Conservation (phyloP, 2,113 vertebrate species). For the Ictalurus furcatus region DNA sequence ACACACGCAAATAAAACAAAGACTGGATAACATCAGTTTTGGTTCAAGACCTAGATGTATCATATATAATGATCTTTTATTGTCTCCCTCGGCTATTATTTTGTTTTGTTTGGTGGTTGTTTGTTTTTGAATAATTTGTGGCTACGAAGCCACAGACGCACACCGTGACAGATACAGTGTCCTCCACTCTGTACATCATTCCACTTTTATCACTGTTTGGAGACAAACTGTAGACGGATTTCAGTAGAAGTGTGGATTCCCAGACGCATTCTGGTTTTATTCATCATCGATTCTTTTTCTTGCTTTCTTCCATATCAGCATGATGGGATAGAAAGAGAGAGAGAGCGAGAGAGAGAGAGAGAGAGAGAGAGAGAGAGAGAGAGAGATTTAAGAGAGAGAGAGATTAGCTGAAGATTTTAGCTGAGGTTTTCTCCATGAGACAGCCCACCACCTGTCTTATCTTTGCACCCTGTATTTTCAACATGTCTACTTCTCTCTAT, state of each 20-base stretch:
- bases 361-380: not conserved
- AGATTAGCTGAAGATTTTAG: not conserved
- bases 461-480: constrained; percentile 1
- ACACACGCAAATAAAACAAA: not conserved
- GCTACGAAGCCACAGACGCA: not conserved
- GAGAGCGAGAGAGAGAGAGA: not conserved
- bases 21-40: constrained; percentile 23
- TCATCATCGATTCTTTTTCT: not conserved
- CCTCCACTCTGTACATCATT: not conserved
- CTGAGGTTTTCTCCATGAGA: constrained; percentile 3
- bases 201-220: not conserved
- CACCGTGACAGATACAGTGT: not conserved
- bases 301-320: not conserved
- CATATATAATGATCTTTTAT: constrained; percentile 35
- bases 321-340: not conserved
- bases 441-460: not conserved
- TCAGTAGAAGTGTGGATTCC: not conserved
- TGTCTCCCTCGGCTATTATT: constrained; percentile 29
- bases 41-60: constrained; percentile 27
- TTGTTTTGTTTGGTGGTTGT: not conserved
- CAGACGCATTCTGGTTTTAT: not conserved
- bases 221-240: not conserved
- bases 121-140: not conserved
- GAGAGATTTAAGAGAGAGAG: not conserved
- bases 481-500: not conserved